Percentiles rank a stretch among this genome's conserved stretches.
Evolutionary conservation across 2,888 invertebrate species (phyloP).

Genomic region (Drosophila tanythrix): DNA sequence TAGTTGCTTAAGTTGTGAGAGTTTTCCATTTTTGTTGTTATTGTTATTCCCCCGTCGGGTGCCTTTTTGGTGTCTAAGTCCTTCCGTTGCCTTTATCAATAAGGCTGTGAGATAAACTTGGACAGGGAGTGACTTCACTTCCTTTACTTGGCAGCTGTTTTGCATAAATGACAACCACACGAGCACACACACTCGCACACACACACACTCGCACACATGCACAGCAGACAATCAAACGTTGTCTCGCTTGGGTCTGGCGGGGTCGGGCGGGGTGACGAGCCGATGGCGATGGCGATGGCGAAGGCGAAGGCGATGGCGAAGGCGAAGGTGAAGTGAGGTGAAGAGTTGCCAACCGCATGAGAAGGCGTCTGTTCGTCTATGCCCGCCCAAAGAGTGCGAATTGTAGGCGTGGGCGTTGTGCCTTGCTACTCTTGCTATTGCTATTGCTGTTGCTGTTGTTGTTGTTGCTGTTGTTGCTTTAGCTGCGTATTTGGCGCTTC

Average conservation of each 20-base stretch:
- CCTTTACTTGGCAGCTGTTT: constrained; percentile 75
- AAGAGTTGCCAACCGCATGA: constrained; percentile 52
- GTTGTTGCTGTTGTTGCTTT: constrained; percentile 34
- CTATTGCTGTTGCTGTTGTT: constrained; percentile 17
- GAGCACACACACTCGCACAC: constrained; percentile 24
- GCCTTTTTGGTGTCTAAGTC: constrained; percentile 70
- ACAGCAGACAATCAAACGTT: constrained; percentile 63
- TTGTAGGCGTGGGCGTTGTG: constrained; percentile 49
- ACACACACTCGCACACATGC: constrained; percentile 21
- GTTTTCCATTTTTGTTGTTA: constrained; percentile 19
- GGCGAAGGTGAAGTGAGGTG: constrained; percentile 10
- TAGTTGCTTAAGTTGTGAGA: constrained; percentile 16
- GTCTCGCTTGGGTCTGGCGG: constrained; percentile 35
- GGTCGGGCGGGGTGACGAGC: not conserved
- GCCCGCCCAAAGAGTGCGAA: constrained; percentile 47
- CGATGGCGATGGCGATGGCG: not conserved
- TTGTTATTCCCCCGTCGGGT: constrained; percentile 30
- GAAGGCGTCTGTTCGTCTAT: constrained; percentile 58
- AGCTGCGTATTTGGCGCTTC: constrained; percentile 73
- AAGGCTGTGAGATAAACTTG: constrained; percentile 69
- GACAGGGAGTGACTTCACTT: constrained; percentile 64
- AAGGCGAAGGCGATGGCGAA: not conserved
- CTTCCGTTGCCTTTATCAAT: constrained; percentile 77
- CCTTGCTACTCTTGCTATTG: constrained; percentile 28
- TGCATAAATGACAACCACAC: constrained; percentile 73